Conservation (phyloP, 2,888 invertebrate genomes). For the Ophion slaviceki region DNA sequence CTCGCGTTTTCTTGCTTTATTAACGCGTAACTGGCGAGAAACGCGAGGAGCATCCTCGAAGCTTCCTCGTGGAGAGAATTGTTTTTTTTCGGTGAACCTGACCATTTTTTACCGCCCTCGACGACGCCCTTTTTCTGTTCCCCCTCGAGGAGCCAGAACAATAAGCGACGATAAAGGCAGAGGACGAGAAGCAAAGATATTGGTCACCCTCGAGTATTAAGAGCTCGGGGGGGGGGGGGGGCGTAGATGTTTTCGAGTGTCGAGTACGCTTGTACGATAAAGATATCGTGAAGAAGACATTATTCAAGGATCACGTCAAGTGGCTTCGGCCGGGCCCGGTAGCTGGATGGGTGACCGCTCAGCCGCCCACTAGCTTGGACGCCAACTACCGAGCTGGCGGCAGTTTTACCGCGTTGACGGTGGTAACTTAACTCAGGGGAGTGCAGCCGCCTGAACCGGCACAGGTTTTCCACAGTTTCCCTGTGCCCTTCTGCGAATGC, state of each 20-base stretch:
- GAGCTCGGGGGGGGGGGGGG: not conserved
- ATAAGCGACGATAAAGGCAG: not conserved
- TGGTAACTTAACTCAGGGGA: too few relatives aligned
- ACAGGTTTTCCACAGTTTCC: too few relatives aligned
- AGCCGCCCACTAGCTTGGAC: too few relatives aligned
- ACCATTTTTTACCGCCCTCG: not conserved
- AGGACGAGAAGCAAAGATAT: not conserved
- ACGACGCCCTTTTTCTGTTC: not conserved
- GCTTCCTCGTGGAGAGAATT: not conserved
- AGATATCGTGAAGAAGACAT: too few relatives aligned
- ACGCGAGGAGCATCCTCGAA: not conserved
- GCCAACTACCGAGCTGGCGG: too few relatives aligned
- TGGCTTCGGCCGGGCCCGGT: too few relatives aligned
- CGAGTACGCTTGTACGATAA: too few relatives aligned
- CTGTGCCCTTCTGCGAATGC: too few relatives aligned
- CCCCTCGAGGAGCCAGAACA: not conserved
- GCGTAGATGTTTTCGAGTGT: not conserved
- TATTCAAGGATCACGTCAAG: too few relatives aligned
- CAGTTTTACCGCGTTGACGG: too few relatives aligned
- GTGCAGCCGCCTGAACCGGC: too few relatives aligned
- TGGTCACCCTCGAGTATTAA: not conserved
- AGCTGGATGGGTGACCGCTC: too few relatives aligned
- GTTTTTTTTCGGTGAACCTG: not conserved
- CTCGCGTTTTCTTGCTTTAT: not conserved
- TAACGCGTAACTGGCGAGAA: slow-evolving; percentile 7